These are phyloP conservation scores for Catocala nupta DNA, from an alignment of 2,888 invertebrate genomes.

Conservation along the genomic window DNA sequence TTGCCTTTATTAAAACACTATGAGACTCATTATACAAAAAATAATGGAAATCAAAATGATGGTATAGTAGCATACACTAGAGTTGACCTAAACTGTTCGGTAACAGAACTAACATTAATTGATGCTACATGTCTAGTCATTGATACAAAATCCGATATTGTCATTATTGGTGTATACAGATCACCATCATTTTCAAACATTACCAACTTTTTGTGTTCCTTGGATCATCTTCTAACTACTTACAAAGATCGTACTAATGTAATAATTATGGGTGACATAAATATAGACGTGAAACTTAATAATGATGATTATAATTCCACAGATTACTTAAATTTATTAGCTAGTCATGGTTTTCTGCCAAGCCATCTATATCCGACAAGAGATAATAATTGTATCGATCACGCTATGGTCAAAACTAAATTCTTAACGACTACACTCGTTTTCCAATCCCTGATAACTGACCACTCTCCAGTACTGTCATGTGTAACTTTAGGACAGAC, in stretches of 20 bases:
- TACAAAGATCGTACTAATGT: neutral
- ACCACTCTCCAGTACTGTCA: neutral
- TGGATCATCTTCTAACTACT: neutral
- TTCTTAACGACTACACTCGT: neutral
- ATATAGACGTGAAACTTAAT: neutral
- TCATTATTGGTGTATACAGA: neutral
- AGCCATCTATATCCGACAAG: neutral
- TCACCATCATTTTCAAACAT: neutral
- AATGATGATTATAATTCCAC: neutral
- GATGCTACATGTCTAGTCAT: neutral
- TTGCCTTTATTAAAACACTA: neutral
- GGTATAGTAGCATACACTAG: neutral
- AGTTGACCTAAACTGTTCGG: neutral
- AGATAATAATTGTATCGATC: neutral
- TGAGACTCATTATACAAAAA: neutral
- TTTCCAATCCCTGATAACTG: neutral
- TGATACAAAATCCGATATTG: neutral
- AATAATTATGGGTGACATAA: constrained; percentile 1
- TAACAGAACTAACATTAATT: neutral
- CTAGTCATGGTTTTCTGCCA: constrained; percentile 1
- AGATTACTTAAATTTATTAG: constrained; percentile 3
- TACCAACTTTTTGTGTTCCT: neutral
- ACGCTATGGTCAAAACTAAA: constrained; percentile 2
- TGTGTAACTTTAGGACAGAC: neutral
- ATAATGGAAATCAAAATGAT: constrained; percentile 2